Base-by-base conservation (phyloP, 2,888 invertebrate genomes). In the Linnaemya vulpina region DNA sequence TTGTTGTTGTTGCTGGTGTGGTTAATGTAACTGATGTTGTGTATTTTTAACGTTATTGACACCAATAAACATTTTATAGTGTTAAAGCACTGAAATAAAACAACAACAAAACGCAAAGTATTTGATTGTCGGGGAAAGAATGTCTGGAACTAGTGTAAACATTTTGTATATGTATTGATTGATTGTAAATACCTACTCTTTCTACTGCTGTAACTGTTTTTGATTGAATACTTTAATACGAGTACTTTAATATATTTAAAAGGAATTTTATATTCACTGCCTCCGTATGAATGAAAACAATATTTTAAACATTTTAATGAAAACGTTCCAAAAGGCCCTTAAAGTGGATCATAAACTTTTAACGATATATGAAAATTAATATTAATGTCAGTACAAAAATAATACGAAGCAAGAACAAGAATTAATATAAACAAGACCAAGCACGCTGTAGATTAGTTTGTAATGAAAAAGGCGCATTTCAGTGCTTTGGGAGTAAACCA, bases 61-160 rank as follows among this genome's bases (percentile, higher is more conserved):
- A 84, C 71, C 84, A 80, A 71, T 79, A 79, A 75, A 71, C 40
- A 71, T 79, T 79, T 83, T 62, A 53, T 81, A 46, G 60, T 68
- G 51, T 38, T 20, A 68, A 81, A 81, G 71, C 71, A 43, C 38
- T 40, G 22, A 17, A 51, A 43, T 38, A 62, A 77, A 9, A 68
- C 3, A 55, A 53, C 25, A n/a, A 68, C 7, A 65, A 53, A 40
- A n/a, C 25, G 51, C 8, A 40, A 63, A 38, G 20, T 15, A 49
- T 30, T 35, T 22, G 9, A 51, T 13, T 40, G 55, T 25, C 46
- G 35, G 3, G 0, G 35, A 1, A 43, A 30, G 20, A 4, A 68
- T 15, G 4, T 35, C 0, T 30, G 17, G 9, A 17, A 5, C 30
- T 38, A 38, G 22, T 22, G 22, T 8, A 46, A 43, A 49, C n/a